Conservation (phyloP, 2,113 vertebrate genomes). For the Pterocles gutturalis region DNA sequence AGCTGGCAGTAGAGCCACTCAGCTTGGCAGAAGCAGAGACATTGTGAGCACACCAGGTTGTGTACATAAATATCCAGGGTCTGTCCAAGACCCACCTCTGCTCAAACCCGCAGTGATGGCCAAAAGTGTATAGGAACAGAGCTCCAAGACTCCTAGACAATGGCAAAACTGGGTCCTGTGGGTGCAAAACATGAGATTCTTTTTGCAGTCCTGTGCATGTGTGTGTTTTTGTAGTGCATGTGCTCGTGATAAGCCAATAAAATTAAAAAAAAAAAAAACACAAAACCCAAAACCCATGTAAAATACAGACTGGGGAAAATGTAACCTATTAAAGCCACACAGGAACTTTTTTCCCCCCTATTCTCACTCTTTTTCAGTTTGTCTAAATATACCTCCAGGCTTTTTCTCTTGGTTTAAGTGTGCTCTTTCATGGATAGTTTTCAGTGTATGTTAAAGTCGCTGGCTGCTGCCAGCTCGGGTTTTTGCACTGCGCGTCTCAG, state of each 20-base stretch:
- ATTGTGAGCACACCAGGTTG: neutral
- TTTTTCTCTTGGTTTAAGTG: slow-evolving; percentile 53
- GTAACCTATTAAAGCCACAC: slow-evolving; percentile 24
- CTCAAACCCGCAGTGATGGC: neutral
- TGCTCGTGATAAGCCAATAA: neutral
- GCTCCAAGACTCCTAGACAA: neutral
- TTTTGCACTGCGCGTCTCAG: slow-evolving; percentile 44
- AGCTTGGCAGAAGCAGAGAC: neutral
- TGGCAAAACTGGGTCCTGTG: neutral
- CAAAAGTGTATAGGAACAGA: neutral
- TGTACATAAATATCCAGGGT: neutral
- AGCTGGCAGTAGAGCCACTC: neutral
- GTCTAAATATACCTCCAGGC: slow-evolving; percentile 51
- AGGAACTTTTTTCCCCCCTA: neutral
- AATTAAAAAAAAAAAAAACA: neutral
- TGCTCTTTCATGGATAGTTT: slow-evolving; percentile 60
- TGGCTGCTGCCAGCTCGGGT: slow-evolving; percentile 66
- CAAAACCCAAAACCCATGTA: neutral
- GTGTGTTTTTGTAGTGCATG: neutral
- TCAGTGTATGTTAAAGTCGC: slow-evolving; percentile 58
- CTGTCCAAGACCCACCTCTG: neutral
- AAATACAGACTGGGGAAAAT: slow-evolving; percentile 47
- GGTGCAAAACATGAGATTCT: neutral
- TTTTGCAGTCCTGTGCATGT: neutral
- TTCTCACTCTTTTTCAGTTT: slow-evolving; percentile 15